Evolutionary conservation across 2,888 invertebrate genomes (phyloP).

Genomic region (Anarsia innoxiella): DNA sequence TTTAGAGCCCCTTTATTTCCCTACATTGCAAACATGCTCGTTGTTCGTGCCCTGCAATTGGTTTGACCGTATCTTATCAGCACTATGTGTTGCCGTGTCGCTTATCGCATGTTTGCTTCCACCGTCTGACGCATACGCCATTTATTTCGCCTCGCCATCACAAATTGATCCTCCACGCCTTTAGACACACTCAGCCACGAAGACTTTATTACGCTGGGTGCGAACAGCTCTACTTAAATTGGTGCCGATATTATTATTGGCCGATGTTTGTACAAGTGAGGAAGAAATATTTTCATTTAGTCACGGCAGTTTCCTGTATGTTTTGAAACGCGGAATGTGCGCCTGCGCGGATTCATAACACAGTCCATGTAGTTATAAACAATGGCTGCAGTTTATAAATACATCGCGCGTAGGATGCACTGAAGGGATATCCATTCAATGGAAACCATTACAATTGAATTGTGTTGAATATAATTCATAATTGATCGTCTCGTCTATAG

Average conservation of each 20-base stretch:
- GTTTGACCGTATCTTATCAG: slow-evolving; percentile 48
- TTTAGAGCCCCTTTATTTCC: too few species aligned
- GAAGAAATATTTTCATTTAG: slow-evolving; percentile 52
- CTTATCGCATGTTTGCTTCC: slow-evolving; percentile 40
- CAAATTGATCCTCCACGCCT: slow-evolving; percentile 19
- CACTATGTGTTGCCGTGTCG: slow-evolving; percentile 26
- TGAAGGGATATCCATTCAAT: too few species aligned
- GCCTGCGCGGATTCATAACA: slow-evolving; percentile 36
- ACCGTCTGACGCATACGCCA: slow-evolving; percentile 28
- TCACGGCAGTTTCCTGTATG: slow-evolving; percentile 34
- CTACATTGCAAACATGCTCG: slow-evolving; percentile 19
- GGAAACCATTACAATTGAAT: too few species aligned
- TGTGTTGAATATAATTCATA: too few species aligned
- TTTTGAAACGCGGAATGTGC: slow-evolving; percentile 48
- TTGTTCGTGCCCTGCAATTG: slow-evolving; percentile 38
- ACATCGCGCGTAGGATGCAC: slow-evolving; percentile 13
- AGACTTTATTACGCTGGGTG: background rate
- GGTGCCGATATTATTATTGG: slow-evolving; percentile 19
- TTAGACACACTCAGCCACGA: slow-evolving; percentile 1
- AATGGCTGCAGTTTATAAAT: slow-evolving; percentile 46
- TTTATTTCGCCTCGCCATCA: slow-evolving; percentile 17
- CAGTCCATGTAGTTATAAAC: slow-evolving; percentile 28
- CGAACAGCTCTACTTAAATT: slow-evolving; percentile 12
- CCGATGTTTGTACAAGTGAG: slow-evolving; percentile 47
- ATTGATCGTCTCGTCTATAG: too few species aligned